Evolutionary conservation across 2,888 invertebrate species (phyloP), one percentile per base, ranked within the genome.

Genomic region (Drosophila sordidapex): DNA sequence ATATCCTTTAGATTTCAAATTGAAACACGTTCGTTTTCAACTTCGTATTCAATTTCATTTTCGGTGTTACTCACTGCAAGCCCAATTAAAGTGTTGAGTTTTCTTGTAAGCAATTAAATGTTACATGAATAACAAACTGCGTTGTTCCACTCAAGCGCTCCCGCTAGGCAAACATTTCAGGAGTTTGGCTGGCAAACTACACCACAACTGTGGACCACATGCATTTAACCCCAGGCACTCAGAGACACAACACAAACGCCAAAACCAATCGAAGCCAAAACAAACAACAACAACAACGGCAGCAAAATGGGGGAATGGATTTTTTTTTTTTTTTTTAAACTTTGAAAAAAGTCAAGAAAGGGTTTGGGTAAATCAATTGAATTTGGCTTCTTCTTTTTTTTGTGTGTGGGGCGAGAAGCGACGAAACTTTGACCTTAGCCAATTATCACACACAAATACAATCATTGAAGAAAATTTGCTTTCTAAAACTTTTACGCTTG

Each of bases 401-500:
- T 27, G 25, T 56, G 31, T 7, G 68, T 68, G 68, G 68, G 71
- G 13, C 7, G 72, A 70, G 70, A 68, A 71, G 71, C 71, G 67
- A 13, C 15, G 18, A 27, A 54, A 38, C 54, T 54, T 38, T 81
- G 79, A 68, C 77, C 85, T 72, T 75, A 62, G 87, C 85, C 89
- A 85, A 85, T 89, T 89, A 85, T 85, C 85, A 78, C 70, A 83
- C 79, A 51, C 29, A 65, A 71, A 85, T 74, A 71, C n/a, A 73
- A 86, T 82, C 68, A 69, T 48, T 76, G 70, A 74, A 65, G 73
- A 74, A 84, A 82, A 89, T 89, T 85, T 87, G 87, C 78, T 82
- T 89, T 75, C 53, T n/a, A 61, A 74, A 82, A 77, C 52, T 82
- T 76, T 83, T 49, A 21, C 40, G 43, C 54, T 62, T 29, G 43